A percentile compares a stretch with the other conserved stretches of the same genome.
Evolutionary conservation across 2,113 vertebrate genomes (phyloP).

Genomic region (Notechis scutatus): DNA sequence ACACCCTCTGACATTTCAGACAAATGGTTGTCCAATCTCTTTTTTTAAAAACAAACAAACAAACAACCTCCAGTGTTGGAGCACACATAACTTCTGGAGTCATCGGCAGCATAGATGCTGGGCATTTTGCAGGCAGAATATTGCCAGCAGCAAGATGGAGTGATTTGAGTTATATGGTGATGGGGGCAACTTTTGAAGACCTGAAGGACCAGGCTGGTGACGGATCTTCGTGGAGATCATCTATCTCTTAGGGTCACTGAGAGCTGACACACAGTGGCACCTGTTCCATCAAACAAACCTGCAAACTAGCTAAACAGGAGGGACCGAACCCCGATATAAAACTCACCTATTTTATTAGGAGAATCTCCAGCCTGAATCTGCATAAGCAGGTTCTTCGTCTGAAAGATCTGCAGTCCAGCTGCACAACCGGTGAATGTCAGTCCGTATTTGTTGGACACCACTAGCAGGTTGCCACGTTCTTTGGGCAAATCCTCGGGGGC

Average conservation of each 20-base stretch:
- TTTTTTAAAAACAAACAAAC: no score
- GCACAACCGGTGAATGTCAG: constrained; percentile 82
- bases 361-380: constrained; percentile 80
- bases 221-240: neutral
- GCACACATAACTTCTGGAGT: no score
- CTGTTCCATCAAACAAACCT: neutral
- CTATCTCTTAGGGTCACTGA: neutral
- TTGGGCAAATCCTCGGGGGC: constrained; percentile 78
- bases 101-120: no score
- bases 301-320: neutral
- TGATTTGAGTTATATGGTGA: neutral
- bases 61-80: no score
- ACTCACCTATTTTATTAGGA: constrained; percentile 83
- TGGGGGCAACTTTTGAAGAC: neutral
- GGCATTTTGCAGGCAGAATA: no score
- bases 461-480: constrained; percentile 83
- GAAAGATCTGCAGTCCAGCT: constrained; percentile 80
- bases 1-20: no score
- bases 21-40: no score
- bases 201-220: neutral
- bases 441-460: constrained; percentile 88
- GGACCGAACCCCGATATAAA: neutral
- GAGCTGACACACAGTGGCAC: neutral
- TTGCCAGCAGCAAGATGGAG: neutral
- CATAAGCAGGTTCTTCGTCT: constrained; percentile 77